Conservation (phyloP, 92 coral and sea anemone species). For the Micromussa lordhowensis region DNA sequence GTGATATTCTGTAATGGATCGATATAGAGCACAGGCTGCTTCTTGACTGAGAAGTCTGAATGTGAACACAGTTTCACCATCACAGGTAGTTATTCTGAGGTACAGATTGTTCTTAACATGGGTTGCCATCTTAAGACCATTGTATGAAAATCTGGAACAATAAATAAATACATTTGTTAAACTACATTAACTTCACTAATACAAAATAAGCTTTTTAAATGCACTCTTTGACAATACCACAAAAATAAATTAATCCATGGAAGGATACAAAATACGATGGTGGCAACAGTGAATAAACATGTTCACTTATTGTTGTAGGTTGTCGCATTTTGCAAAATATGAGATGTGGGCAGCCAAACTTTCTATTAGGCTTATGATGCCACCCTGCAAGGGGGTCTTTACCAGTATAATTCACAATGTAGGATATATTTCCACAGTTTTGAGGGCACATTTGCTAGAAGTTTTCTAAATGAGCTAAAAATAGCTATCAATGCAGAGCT, state of each 20-base stretch:
- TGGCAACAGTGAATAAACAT: no score
- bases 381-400: no score
- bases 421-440: no score
- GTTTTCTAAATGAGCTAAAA: no score
- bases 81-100: slow-evolving; percentile 62
- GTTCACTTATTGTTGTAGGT: no score
- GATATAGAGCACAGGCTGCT: slow-evolving; percentile 88
- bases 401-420: no score
- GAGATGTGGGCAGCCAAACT: no score
- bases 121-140: slow-evolving; percentile 85
- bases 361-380: no score
- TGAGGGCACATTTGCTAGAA: no score
- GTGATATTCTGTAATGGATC: slow-evolving; percentile 97
- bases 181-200: not conserved
- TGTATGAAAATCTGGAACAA: slow-evolving; percentile 73
- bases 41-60: slow-evolving; percentile 79
- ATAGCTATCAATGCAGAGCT: no score
- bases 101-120: slow-evolving; percentile 76
- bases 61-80: slow-evolving; percentile 68
- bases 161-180: not conserved
- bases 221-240: not conserved
- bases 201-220: not conserved
- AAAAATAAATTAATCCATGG: not conserved
- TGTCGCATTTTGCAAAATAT: no score
- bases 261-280: not conserved